Evolutionary conservation across 2,888 invertebrate genomes (phyloP), one percentile per base, ranked within the genome.

Genomic region (Drosophila leonis): DNA sequence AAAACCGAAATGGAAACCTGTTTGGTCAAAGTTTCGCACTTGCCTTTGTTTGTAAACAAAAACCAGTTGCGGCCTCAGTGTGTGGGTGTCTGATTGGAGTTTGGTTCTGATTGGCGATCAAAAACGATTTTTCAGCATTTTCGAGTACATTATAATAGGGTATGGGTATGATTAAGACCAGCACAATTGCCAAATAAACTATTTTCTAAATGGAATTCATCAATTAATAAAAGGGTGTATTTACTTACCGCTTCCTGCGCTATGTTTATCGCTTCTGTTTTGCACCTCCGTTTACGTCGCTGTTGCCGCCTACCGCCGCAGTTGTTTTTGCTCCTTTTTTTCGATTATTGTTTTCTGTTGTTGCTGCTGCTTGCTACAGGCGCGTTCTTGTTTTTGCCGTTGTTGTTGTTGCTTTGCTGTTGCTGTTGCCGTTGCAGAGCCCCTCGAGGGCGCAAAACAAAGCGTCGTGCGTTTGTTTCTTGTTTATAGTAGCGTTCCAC

Each of bases 211-310:
- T 49, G 44, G 13, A 35, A 46, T 12, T 65, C 4, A 7, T 31
- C n/a, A n/a, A n/a, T 44, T 35, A 2, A 13, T 10, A 10, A 20
- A 44, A 20, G 7, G 18, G 0, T 49, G 3, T 20, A n/a, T 37
- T 24, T 4, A 80, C 90, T 88, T 88, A 90, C 90, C 90, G 84
- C 80, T 90, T 73, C 82, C 89, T 80, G 80, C 81, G 78, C 82
- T 75, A 62, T 65, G 76, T 70, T 62, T 71, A 72, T 44, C 65
- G 67, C 54, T 78, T 33, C 68, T 56, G 44, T 57, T 52, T 55
- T 35, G 42, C 65, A 63, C 62, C 48, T 35, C 15, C 52, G 48
- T 42, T 52, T 31, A 29, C 41, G 44, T 48, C 42, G 31, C 18
- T 54, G 15, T 20, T 41, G 31, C 24, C 48, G 42, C 41, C 67